A percentile compares a stretch with the other conserved stretches of the same genome.
Conservation (phyloP, 1,140 invertebrate species). For the Leptinotarsa undecemlineata region DNA sequence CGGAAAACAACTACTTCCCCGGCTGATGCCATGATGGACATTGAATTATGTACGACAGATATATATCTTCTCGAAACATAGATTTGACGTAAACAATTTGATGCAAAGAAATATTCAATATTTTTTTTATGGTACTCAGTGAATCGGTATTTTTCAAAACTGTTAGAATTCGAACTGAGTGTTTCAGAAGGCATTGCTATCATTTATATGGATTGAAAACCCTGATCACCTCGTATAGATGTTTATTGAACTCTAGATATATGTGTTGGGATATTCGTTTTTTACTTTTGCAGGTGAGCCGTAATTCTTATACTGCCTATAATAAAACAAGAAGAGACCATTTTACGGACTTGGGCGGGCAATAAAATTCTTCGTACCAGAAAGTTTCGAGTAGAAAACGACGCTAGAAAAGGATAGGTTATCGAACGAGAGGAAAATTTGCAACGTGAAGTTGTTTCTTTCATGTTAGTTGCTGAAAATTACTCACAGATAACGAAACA, state of each 20-base stretch:
- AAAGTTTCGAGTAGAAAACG: slow-evolving; percentile 1
- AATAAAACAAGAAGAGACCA: slow-evolving; percentile 34
- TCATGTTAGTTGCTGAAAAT: background rate
- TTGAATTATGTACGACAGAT: no score
- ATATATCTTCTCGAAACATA: no score
- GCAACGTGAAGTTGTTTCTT: background rate
- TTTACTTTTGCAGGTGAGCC: slow-evolving; percentile 32
- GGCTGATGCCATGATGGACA: no score
- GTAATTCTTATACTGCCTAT: slow-evolving; percentile 35
- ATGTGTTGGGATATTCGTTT: slow-evolving; percentile 22
- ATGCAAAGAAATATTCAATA: no score
- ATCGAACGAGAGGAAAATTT: background rate
- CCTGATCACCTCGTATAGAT: background rate
- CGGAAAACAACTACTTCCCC: no score
- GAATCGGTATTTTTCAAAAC: no score
- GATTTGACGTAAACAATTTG: no score
- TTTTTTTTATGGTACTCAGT: no score
- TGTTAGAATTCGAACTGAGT: no score
- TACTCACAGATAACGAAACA: no score
- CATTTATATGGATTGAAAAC: no score
- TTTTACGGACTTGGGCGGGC: slow-evolving; percentile 24
- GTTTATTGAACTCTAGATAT: background rate
- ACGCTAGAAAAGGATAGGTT: background rate
- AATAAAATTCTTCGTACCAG: slow-evolving; percentile 32
- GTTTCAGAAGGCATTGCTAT: no score